Evolutionary conservation across 2,797 vertebrate genomes (phyloP).

Genomic region (Selene dorsalis): DNA sequence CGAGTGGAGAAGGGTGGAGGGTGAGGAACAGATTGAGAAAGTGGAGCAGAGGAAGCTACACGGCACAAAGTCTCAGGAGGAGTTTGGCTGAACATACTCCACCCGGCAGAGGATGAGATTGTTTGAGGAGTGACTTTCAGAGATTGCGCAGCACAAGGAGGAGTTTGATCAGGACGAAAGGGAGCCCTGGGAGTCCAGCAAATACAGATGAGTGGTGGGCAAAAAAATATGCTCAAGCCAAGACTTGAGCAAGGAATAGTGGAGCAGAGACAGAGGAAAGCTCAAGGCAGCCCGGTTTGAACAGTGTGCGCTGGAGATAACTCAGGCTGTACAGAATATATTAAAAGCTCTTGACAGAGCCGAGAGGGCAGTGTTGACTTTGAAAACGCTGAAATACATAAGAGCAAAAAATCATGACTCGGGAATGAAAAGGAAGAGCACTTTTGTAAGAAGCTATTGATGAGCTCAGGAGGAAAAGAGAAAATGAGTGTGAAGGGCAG

Average conservation of each 20-base stretch:
- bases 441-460: constrained; percentile 25
- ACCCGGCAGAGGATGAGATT: constrained; percentile 35
- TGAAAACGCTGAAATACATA: constrained; percentile 35
- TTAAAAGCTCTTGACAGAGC: constrained; percentile 36
- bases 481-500: constrained; percentile 22
- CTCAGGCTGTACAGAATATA: constrained; percentile 20
- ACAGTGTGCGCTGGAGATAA: constrained; percentile 29
- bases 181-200: constrained; percentile 27
- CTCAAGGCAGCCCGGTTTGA: constrained; percentile 15
- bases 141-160: constrained; percentile 42
- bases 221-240: constrained; percentile 19
- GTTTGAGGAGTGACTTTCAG: constrained; percentile 40
- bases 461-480: constrained; percentile 36
- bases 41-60: constrained; percentile 69
- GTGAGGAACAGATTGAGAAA: constrained; percentile 66
- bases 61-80: constrained; percentile 59
- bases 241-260: constrained; percentile 8
- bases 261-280: constrained; percentile 13
- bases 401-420: constrained; percentile 19
- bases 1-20: constrained; percentile 42
- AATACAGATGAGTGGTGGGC: not conserved
- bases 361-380: constrained; percentile 28
- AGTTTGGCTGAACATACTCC: constrained; percentile 47
- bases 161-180: constrained; percentile 49
- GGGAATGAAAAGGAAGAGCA: constrained; percentile 33